Base-by-base conservation (phyloP, 2,797 vertebrate species). In the Crocodylus rhombifer region DNA sequence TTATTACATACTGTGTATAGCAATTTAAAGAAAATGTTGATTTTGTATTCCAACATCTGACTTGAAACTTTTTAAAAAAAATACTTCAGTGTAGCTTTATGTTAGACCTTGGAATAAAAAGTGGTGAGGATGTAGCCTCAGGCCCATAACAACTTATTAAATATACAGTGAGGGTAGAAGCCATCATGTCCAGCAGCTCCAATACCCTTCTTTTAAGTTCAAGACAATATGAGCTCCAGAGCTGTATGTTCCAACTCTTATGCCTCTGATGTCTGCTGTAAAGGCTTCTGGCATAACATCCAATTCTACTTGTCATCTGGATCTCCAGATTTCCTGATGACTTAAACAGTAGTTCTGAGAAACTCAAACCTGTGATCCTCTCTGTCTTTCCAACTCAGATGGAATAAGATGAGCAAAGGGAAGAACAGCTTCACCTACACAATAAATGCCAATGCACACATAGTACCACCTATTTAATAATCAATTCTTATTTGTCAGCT, bases 11-110 rank as follows among this genome's bases (percentile, higher is more conserved):
- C 4, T 15, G 26, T 82, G 18, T 2, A 79, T 28, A 93, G 77
- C 28, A 51, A 5, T 61, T 73, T 42, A 42, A 69, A 21, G 33
- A 69, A 0, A 1, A 51, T 77, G 75, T n/a, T 6, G 0, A 20
- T 63, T 92, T 61, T 55, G 3, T 26, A 73, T 90, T 17, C 88
- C 81, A 64, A 1, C n/a, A 85, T 78, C 56, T 56, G 56, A 65
- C 16, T 20, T 51, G 42, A 51, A 51, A 51, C 42, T 51, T 51
- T 51, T 10, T 10, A 51, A 51, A 51, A 51, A 51, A 51, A 51
- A 51, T 11, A 51, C 6, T 51, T 51, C 9, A 51, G 15, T 60
- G 58, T 21, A 17, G 58, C 58, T 55, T 86, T 73, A 17, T 57
- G 80, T 30, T 57, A 76, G 82, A 93, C 9, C 2, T 25, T 75